Percentiles rank a stretch among this genome's conserved stretches.
phyloP scores from a whole-genome alignment of 2,888 invertebrate genomes.

The Apotomis betuletana region DNA sequence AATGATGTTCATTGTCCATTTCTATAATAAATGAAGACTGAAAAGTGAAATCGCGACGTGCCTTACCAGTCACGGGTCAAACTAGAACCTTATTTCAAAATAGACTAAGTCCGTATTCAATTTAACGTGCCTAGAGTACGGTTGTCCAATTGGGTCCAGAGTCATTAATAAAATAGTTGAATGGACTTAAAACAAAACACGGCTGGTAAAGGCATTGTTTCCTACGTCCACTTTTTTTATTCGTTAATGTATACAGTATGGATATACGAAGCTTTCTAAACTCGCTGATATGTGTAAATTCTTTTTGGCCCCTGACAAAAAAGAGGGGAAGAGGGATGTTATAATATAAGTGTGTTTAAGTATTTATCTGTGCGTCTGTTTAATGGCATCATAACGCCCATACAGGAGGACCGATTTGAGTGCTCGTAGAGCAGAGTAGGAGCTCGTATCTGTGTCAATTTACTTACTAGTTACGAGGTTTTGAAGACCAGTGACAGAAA shows the following conservation, averaged over 20 bases:
- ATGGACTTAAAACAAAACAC: conserved; percentile 52
- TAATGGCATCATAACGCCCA: no score
- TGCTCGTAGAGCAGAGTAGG: no score
- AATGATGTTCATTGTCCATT: conserved; percentile 33
- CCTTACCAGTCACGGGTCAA: background rate
- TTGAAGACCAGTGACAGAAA: no score
- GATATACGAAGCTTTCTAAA: background rate
- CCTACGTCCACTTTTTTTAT: conserved; percentile 60
- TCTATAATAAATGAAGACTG: conserved; percentile 32
- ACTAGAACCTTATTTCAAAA: background rate
- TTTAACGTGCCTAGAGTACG: background rate
- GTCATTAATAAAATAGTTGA: conserved; percentile 62
- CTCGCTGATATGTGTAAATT: background rate
- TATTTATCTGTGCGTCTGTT: no score
- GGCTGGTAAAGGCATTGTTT: conserved; percentile 33
- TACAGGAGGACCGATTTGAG: no score
- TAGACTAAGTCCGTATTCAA: background rate
- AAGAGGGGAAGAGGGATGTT: no score
- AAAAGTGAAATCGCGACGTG: conserved; percentile 36
- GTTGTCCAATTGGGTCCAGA: conserved; percentile 50
- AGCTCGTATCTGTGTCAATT: no score
- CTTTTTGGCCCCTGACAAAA: no score
- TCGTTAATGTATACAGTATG: conserved; percentile 44
- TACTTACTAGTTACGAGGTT: no score
- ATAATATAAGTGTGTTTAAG: no score